A percentile compares a stretch with the other conserved stretches of the same genome.
Conservation (phyloP, 2,888 invertebrate genomes). For the Scaptomyza parva region DNA sequence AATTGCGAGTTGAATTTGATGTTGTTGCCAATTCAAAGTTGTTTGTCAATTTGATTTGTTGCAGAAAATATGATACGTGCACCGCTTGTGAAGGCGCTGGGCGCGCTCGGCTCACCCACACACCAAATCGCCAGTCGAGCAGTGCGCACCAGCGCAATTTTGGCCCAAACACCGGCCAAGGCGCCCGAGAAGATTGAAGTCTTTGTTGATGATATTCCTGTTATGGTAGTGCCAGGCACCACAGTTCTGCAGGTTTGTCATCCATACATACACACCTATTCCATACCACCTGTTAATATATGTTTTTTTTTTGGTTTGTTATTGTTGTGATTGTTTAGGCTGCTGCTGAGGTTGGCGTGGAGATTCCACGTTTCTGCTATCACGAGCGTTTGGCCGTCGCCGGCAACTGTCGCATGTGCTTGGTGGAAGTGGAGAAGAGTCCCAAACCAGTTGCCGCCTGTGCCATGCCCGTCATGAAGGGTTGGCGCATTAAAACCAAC, state of each 20-base stretch:
- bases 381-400: constrained; percentile 99
- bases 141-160: constrained; percentile 85
- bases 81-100: constrained; percentile 89
- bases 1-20: constrained; percentile 55
- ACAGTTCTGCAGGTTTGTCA: constrained; percentile 95
- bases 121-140: constrained; percentile 85
- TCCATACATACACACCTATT: constrained; percentile 1
- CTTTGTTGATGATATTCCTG: constrained; percentile 98
- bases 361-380: constrained; percentile 99
- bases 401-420: constrained; percentile 99
- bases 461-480: constrained; percentile 99
- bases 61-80: constrained; percentile 89
- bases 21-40: constrained; percentile 42
- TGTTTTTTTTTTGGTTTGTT: background rate
- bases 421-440: constrained; percentile 99
- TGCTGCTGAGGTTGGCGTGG: constrained; percentile 96
- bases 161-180: constrained; percentile 84
- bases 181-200: constrained; percentile 94
- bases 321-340: constrained; percentile 90
- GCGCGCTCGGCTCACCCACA: constrained; percentile 84
- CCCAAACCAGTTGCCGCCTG: constrained; percentile 99
- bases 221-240: constrained; percentile 97
- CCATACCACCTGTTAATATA: background rate
- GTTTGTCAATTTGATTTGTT: constrained; percentile 41
- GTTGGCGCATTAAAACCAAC: constrained; percentile 99